Evolutionary conservation across 2,888 invertebrate species (phyloP).

Genomic region (Lypha dubia): DNA sequence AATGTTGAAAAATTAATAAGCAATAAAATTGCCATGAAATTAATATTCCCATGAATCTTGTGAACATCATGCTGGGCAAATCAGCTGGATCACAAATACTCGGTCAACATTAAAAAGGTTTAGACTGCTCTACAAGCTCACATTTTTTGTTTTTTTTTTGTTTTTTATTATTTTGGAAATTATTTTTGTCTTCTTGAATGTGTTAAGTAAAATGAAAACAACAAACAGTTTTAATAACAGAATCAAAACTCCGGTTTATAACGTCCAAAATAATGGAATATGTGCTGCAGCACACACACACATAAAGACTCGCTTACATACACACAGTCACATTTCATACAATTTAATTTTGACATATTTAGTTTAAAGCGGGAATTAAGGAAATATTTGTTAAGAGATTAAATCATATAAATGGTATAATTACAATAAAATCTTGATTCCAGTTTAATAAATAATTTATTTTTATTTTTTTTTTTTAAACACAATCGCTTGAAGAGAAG

Average conservation of each 20-base stretch:
- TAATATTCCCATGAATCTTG: constrained; percentile 83
- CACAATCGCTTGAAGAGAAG: neutral
- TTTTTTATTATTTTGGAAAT: neutral
- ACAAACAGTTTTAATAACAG: constrained; percentile 33
- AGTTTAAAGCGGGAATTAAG: constrained; percentile 42
- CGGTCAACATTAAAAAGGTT: constrained; percentile 71
- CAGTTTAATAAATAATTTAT: constrained; percentile 3
- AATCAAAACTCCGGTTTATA: constrained; percentile 42
- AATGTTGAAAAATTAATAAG: constrained; percentile 80
- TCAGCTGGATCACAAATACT: constrained; percentile 71
- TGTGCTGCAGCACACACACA: constrained; percentile 8
- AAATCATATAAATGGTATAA: constrained; percentile 40
- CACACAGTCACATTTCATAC: constrained; percentile 11
- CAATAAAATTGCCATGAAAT: constrained; percentile 83
- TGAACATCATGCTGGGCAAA: constrained; percentile 76
- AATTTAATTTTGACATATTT: constrained; percentile 59
- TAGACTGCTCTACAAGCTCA: constrained; percentile 17
- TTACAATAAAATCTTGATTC: constrained; percentile 38
- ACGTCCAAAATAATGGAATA: constrained; percentile 2
- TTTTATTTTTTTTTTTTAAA: too few relatives aligned
- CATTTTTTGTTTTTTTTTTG: constrained; percentile 1
- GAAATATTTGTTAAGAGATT: constrained; percentile 29
- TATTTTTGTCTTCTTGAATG: constrained; percentile 20
- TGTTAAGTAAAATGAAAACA: constrained; percentile 58
- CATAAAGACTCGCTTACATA: neutral